phyloP scores from a whole-genome alignment of 2,888 invertebrate genomes.

The Agriopis aurantiaria region DNA sequence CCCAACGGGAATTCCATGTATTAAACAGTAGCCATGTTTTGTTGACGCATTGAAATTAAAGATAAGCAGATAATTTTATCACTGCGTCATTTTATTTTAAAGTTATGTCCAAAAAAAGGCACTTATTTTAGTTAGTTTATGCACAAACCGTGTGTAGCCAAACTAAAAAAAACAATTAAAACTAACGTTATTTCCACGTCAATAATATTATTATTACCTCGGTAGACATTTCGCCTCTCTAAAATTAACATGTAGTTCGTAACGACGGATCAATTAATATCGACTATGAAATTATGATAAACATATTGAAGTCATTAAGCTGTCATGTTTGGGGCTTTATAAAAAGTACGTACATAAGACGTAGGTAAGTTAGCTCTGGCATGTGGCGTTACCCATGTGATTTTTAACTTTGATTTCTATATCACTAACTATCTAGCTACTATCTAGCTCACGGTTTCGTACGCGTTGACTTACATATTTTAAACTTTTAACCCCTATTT shows the following conservation, averaged over 20 bases:
- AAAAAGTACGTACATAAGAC: not conserved
- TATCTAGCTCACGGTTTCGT: no score
- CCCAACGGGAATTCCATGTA: no score
- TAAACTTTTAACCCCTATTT: no score
- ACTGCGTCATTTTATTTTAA: no score
- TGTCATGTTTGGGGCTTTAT: constrained; percentile 46
- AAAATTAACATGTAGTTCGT: constrained; percentile 20
- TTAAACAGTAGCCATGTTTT: no score
- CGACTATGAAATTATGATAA: constrained; percentile 62
- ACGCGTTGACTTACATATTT: no score
- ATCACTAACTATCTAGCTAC: no score
- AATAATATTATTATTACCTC: not conserved
- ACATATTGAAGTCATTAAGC: constrained; percentile 60
- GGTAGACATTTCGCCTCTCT: constrained; percentile 17
- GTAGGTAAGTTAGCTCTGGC: not conserved
- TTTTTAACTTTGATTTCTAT: not conserved
- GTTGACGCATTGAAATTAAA: no score
- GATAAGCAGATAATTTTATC: no score
- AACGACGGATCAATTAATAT: constrained; percentile 50
- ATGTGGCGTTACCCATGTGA: not conserved
- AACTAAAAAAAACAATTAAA: not conserved
- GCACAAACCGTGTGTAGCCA: no score
- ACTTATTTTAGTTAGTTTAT: no score
- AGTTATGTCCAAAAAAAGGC: no score
- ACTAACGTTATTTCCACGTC: not conserved